A percentile compares a stretch with the other conserved stretches of the same genome.
These are phyloP conservation scores for Diadegma fenestrale DNA, from an alignment of 2,888 invertebrate genomes.

Conservation along the genomic window DNA sequence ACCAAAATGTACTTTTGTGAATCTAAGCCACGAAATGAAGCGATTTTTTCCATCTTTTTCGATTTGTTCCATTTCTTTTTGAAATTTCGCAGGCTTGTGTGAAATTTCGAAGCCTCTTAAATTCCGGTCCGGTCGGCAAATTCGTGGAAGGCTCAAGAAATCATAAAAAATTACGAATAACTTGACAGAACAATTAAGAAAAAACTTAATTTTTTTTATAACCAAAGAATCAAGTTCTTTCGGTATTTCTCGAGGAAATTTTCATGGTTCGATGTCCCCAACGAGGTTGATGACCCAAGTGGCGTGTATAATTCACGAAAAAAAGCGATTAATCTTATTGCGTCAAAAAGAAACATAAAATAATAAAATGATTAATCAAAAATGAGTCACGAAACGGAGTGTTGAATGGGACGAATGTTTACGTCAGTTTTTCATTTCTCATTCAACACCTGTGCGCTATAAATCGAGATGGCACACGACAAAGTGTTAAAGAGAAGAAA, in stretches of 20 bases:
- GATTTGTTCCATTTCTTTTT: no score
- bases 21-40: slow-evolving; percentile 17
- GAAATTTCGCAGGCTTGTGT: background rate
- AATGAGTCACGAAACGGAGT: slow-evolving; percentile 12
- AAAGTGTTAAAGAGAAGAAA: background rate
- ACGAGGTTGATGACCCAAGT: slow-evolving; percentile 9
- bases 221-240: background rate
- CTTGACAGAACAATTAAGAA: background rate
- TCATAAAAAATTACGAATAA: background rate
- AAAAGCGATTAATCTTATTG: slow-evolving; percentile 16
- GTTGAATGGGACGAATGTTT: background rate
- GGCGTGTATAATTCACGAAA: slow-evolving; percentile 22
- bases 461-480: slow-evolving; percentile 30
- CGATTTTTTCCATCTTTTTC: no score
- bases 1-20: slow-evolving; percentile 39
- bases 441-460: slow-evolving; percentile 40
- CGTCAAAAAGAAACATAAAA: slow-evolving; percentile 7
- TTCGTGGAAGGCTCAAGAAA: background rate
- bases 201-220: background rate
- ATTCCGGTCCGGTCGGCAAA: background rate
- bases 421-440: slow-evolving; percentile 28
- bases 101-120: background rate
- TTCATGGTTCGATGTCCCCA: background rate
- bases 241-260: background rate
- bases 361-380: slow-evolving; percentile 37